Base-by-base conservation (phyloP, 2,797 vertebrate genomes). In the Loris lydekkerianus region DNA sequence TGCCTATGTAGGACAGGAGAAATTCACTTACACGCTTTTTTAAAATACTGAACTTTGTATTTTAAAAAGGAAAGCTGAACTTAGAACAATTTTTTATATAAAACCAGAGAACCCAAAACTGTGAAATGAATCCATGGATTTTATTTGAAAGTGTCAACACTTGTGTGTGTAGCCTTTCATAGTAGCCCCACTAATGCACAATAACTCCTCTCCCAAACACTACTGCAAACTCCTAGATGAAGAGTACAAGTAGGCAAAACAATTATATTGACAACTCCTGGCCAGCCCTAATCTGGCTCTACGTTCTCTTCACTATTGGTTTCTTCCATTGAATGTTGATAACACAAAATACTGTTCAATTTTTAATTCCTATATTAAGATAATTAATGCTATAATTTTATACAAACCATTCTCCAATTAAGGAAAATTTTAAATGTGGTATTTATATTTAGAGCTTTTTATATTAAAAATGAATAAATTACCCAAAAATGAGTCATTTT, bases 331-430 rank as follows among this genome's bases (percentile, higher is more conserved):
- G 43, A 93, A 95, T 72, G 29, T 49, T 65, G 72, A 77, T 29
- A 31, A 53, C 11, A 77, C 3, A 83, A 83, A 94, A 83, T 49
- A 58, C 1, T 63, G 49, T 72, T 90, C 46, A 80, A 91, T 67
- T 96, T 77, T 65, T 86, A 89, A 82, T 53, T 92, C 34, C 61
- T 67, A 82, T 89, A 92, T 77, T 82, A 91, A 69, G 60, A 27
- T 53, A 72, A 72, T 20, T 81, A 70, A 20, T 23, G 83, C 34
- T n/a, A 17, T 78, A 84, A 80, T 72, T 81, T 87, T 72, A 90
- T 4, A 87, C 11, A 83, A 75, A 61, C 14, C 9, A 70, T 70
- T 81, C 87, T n/a, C 77, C 60, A 77, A 95, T 84, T 93, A 73
- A 80, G 21, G 7, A 93, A 58, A 78, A 86, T 27, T 91, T 83